Evolutionary conservation across 2,888 invertebrate genomes (phyloP).

Genomic region (Conomelus anceps): DNA sequence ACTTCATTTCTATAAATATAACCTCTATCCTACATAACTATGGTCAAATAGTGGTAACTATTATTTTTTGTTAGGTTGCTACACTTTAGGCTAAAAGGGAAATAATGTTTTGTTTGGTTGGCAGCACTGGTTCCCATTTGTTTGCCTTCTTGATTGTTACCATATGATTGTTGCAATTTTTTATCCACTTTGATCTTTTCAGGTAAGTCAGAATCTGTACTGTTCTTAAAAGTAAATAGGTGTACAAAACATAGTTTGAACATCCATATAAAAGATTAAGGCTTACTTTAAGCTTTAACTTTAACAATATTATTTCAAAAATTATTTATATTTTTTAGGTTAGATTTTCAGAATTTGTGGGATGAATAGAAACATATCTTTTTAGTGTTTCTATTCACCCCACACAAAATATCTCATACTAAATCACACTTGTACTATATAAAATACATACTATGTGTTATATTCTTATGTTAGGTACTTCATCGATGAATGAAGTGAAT

Average conservation of each 20-base stretch:
- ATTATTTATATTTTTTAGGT: conserved; percentile 9
- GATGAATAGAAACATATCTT: conserved; percentile 13
- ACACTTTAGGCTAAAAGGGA: not conserved
- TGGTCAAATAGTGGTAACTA: not conserved
- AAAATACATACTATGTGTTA: conserved; percentile 7
- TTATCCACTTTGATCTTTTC: no score
- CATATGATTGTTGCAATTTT: not conserved
- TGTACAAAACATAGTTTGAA: not conserved
- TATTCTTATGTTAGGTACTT: not conserved
- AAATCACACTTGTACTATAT: conserved; percentile 4
- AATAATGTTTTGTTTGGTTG: conserved; percentile 11
- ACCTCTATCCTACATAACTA: not conserved
- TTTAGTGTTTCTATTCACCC: conserved; percentile 16
- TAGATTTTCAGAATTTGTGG: conserved; percentile 8
- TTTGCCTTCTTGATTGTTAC: not conserved
- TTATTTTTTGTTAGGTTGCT: not conserved
- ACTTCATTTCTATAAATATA: no score
- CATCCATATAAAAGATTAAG: conserved; percentile 5
- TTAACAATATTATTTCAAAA: no score
- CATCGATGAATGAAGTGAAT: no score
- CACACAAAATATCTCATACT: not conserved
- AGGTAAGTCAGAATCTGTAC: conserved; percentile 2
- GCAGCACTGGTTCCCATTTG: conserved; percentile 13
- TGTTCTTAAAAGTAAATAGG: not conserved
- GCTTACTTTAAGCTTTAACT: conserved; percentile 14